These are phyloP conservation scores for Meandrina meandrites DNA, from an alignment of 92 coral and sea anemone genomes.

Conservation along the genomic window DNA sequence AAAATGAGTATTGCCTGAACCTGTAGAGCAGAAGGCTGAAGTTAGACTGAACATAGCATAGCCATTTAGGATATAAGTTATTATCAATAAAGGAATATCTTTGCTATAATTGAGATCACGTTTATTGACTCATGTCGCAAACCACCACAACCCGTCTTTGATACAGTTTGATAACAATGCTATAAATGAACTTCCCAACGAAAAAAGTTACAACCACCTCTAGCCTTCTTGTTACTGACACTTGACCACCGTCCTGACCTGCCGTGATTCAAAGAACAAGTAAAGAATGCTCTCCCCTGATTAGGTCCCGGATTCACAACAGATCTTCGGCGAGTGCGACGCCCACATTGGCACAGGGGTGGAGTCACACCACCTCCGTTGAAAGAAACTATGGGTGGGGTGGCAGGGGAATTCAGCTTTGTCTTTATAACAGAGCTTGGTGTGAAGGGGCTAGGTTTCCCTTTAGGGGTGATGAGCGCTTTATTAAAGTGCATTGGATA, in stretches of 20 bases:
- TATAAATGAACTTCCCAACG: constrained; percentile 64
- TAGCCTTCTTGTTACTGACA: constrained; percentile 17
- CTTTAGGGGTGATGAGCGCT: background rate
- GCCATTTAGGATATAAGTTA: too few relatives aligned
- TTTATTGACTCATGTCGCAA: background rate
- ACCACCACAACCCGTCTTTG: background rate
- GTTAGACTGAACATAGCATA: too few relatives aligned
- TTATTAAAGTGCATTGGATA: background rate
- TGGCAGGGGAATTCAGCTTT: constrained; percentile 18
- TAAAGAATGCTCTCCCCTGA: constrained; percentile 84
- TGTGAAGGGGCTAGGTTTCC: background rate
- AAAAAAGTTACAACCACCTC: constrained; percentile 66
- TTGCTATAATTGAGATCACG: too few relatives aligned
- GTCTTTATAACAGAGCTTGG: background rate
- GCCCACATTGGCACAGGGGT: constrained; percentile 87
- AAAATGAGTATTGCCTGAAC: too few relatives aligned
- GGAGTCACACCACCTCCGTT: constrained; percentile 78
- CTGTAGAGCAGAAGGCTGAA: too few relatives aligned
- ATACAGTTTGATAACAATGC: too few relatives aligned
- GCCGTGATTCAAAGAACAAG: constrained; percentile 65
- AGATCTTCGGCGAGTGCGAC: constrained; percentile 66
- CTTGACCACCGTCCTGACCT: constrained; percentile 59
- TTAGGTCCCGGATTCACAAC: constrained; percentile 88
- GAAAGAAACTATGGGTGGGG: constrained; percentile 46
- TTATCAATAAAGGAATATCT: too few relatives aligned